phyloP scores from a whole-genome alignment of 2,797 vertebrate genomes.

The Tragopan temminckii region DNA sequence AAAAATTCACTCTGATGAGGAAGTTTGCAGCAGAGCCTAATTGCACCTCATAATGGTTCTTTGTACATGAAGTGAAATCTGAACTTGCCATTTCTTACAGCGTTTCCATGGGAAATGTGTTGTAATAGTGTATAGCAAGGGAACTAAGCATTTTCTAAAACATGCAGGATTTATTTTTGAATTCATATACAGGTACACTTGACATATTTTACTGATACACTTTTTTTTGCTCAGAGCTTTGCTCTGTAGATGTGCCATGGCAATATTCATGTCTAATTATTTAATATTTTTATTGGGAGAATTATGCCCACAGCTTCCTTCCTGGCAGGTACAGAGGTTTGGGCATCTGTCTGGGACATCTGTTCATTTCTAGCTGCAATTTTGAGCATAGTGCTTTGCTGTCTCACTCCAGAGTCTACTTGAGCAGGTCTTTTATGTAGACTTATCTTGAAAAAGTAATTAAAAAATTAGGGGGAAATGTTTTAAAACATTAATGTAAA shows the following conservation, averaged over 20 bases:
- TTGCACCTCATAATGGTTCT: neutral
- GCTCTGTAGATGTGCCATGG: neutral
- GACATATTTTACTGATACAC: neutral
- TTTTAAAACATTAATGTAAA: neutral
- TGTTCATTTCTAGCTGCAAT: neutral
- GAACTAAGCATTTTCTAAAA: neutral
- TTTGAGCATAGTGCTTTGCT: neutral
- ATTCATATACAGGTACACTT: neutral
- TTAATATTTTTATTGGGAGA: neutral
- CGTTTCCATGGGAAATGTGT: neutral
- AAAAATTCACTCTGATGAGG: neutral
- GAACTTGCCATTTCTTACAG: neutral
- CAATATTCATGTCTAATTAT: neutral
- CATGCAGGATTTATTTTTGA: neutral
- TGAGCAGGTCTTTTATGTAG: neutral
- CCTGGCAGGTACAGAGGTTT: neutral
- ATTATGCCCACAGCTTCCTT: neutral
- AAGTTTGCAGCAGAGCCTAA: neutral
- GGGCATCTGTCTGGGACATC: neutral
- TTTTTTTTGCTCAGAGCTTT: neutral
- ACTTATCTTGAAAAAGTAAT: neutral
- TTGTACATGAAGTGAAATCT: neutral
- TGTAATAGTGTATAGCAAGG: accelerated
- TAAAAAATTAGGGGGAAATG: accelerated
- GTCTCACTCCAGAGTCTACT: neutral